phyloP scores from a whole-genome alignment of 2,888 invertebrate genomes.

The Platerodrilus igneus region DNA sequence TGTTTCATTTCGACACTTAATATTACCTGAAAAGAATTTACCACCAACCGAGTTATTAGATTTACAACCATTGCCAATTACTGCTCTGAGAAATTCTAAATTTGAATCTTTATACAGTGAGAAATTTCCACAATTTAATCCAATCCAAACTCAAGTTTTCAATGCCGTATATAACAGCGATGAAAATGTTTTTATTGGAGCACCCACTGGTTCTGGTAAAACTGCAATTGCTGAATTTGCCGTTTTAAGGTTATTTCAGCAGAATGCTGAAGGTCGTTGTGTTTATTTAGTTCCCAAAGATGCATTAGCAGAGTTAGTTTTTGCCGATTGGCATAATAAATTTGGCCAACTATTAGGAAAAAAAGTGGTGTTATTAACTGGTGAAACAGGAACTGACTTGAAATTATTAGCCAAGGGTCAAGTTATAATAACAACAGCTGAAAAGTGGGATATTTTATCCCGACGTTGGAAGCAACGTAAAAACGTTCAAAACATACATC shows the following conservation, averaged over 20 bases:
- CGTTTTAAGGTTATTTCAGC: conserved; percentile 77
- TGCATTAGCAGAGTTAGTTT: conserved; percentile 82
- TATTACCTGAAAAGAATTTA: conserved; percentile 95
- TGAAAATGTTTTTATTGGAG: conserved; percentile 95
- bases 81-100: conserved; percentile 81
- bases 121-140: conserved; percentile 91
- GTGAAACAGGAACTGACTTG: conserved; percentile 95
- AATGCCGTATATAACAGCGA: conserved; percentile 98
- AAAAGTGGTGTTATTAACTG: conserved; percentile 87
- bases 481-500: conserved; percentile 93
- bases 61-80: conserved; percentile 91
- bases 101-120: conserved; percentile 84
- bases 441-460: conserved; percentile 98
- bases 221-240: conserved; percentile 96
- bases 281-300: conserved; percentile 94
- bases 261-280: conserved; percentile 72
- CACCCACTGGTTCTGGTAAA: conserved; percentile 88
- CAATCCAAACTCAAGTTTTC: conserved; percentile 98
- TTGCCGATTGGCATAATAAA: conserved; percentile 87
- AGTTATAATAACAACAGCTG: conserved; percentile 94
- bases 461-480: conserved; percentile 98
- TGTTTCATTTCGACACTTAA: conserved; percentile 94
- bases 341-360: conserved; percentile 77
- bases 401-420: conserved; percentile 90
- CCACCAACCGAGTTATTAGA: conserved; percentile 97